Conservation (phyloP, 92 coral and sea anemone species). For the Porites lobata region DNA sequence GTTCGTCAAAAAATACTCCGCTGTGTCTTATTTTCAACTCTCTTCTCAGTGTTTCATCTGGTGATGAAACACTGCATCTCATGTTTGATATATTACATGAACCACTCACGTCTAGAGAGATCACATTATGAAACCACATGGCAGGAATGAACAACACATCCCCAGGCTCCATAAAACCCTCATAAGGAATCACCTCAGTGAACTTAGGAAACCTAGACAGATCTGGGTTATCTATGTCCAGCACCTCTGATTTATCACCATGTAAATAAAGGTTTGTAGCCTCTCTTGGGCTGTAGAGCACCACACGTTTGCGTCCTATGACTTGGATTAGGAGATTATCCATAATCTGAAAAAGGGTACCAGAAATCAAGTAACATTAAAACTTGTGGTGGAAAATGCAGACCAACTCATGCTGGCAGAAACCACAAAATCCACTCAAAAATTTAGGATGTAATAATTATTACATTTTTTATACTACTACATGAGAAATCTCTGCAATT, state of each 20-base stretch:
- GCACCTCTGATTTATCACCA: conserved; percentile 89
- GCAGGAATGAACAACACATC: conserved; percentile 89
- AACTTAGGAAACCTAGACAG: conserved; percentile 74
- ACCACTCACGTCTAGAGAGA: conserved; percentile 57
- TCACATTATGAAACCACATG: conserved; percentile 91
- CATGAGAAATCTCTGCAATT: too few relatives aligned
- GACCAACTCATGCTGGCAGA: background rate
- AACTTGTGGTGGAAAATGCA: background rate
- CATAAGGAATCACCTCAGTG: conserved; percentile 60
- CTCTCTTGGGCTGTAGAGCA: conserved; percentile 83
- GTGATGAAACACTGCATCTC: too few relatives aligned
- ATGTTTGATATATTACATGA: too few relatives aligned
- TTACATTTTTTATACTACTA: too few relatives aligned
- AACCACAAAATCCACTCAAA: background rate
- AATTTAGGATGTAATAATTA: too few relatives aligned
- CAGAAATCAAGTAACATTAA: background rate
- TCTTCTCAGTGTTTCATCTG: too few relatives aligned
- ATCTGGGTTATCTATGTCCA: conserved; percentile 85
- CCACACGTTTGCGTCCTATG: conserved; percentile 82
- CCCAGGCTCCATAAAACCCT: conserved; percentile 82
- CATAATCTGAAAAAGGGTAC: conserved; percentile 69
- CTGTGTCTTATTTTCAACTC: too few relatives aligned
- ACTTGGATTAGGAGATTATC: conserved; percentile 85
- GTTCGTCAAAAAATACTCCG: too few relatives aligned
- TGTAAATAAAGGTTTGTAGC: conserved; percentile 84